Percentiles rank a stretch among this genome's conserved stretches.
These are phyloP conservation scores for Xiphophorus couchianus DNA, from an alignment of 2,113 vertebrate genomes.

Conservation along the genomic window DNA sequence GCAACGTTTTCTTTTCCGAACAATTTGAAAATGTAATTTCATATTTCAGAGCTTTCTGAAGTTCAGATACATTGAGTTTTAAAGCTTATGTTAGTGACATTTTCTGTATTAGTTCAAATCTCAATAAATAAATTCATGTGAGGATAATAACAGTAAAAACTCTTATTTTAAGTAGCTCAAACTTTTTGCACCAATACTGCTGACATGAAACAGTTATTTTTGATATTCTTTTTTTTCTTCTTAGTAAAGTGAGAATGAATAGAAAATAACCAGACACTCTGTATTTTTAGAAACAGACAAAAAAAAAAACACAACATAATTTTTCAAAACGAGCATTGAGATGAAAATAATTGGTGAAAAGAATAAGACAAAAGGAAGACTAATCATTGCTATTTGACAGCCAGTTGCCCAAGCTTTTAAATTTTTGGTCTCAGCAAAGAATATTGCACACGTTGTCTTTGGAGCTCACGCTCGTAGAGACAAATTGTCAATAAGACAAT, in stretches of 20 bases:
- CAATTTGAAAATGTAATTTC: not conserved
- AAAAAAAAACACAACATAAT: slow-evolving; percentile 25
- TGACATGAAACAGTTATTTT: slow-evolving; percentile 33
- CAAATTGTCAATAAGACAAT: slow-evolving; percentile 38
- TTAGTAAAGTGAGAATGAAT: slow-evolving; percentile 10
- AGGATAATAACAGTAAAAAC: not conserved
- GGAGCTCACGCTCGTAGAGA: slow-evolving; percentile 20
- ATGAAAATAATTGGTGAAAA: slow-evolving; percentile 9
- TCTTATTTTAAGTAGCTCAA: too few relatives aligned
- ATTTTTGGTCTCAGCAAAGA: slow-evolving; percentile 22
- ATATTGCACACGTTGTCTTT: slow-evolving; percentile 47
- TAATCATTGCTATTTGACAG: slow-evolving; percentile 32
- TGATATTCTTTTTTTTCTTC: slow-evolving; percentile 7
- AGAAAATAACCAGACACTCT: slow-evolving; percentile 43
- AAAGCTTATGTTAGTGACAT: not conserved
- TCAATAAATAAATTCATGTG: not conserved
- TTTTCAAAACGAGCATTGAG: slow-evolving; percentile 12
- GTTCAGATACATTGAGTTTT: not conserved
- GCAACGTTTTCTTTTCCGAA: not conserved
- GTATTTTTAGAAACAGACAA: slow-evolving; percentile 20
- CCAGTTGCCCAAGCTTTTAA: slow-evolving; percentile 26
- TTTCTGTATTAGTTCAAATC: not conserved
- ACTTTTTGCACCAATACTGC: not conserved
- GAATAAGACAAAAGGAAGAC: slow-evolving; percentile 5
- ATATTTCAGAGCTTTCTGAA: not conserved